Conservation (phyloP, 2,888 invertebrate genomes). For the Papilio protenor region DNA sequence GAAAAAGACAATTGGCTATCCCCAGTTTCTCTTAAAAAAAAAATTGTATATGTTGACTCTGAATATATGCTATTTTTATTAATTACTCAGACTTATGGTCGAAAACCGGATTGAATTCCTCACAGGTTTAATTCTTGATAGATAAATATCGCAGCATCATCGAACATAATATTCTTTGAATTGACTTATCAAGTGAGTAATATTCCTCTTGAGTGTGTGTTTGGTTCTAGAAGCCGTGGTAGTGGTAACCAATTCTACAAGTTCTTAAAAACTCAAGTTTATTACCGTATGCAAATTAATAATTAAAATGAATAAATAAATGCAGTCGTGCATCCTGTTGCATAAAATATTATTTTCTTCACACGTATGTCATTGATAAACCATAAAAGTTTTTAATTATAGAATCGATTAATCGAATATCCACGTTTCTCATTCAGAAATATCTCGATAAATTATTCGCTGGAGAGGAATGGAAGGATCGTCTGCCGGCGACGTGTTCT, state of each 20-base stretch:
- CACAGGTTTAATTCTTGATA: background rate
- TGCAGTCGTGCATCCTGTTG: background rate
- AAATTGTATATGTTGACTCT: too few relatives aligned
- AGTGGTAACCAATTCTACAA: too few relatives aligned
- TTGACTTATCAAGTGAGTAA: background rate
- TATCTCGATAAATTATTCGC: slow-evolving; percentile 38
- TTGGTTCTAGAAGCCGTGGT: too few relatives aligned
- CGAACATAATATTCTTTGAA: background rate
- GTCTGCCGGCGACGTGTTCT: slow-evolving; percentile 31
- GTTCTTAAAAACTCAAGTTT: background rate
- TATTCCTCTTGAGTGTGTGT: too few relatives aligned
- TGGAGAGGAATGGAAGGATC: slow-evolving; percentile 21
- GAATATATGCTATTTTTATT: background rate
- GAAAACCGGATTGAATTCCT: background rate
- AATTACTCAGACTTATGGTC: background rate
- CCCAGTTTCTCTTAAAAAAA: too few relatives aligned
- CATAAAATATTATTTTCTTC: background rate
- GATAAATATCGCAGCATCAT: too few relatives aligned
- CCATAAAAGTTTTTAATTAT: background rate
- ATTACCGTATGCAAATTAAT: background rate
- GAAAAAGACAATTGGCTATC: too few relatives aligned
- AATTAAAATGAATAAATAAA: background rate
- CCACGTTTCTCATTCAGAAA: slow-evolving; percentile 30
- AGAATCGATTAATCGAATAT: slow-evolving; percentile 6
- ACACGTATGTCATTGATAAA: background rate